These are phyloP conservation scores for Synanthedon myopaeformis DNA, from an alignment of 2,888 invertebrate species.

Conservation along the genomic window DNA sequence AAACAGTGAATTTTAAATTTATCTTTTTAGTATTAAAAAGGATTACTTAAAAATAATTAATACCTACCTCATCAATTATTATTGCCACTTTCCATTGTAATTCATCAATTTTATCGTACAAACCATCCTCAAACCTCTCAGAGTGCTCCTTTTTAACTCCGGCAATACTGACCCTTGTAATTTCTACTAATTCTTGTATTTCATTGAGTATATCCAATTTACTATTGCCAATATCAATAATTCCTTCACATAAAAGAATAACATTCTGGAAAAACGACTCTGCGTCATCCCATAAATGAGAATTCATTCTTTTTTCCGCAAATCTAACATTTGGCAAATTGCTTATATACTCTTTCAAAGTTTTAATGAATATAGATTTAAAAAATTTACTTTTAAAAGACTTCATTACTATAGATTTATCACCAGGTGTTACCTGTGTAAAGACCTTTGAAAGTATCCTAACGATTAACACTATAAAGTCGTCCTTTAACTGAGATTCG, in stretches of 20 bases:
- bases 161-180: conserved; percentile 34
- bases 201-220: conserved; percentile 26
- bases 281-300: conserved; percentile 52
- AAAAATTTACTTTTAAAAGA: conserved; percentile 36
- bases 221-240: conserved; percentile 26
- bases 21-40: too few species aligned
- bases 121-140: conserved; percentile 54
- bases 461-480: conserved; percentile 57
- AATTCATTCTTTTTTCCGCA: conserved; percentile 48
- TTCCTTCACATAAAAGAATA: conserved; percentile 36
- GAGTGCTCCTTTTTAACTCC: conserved; percentile 42
- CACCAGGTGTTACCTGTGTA: conserved; percentile 31
- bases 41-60: background rate
- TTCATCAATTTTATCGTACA: conserved; percentile 34
- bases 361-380: conserved; percentile 38
- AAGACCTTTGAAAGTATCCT: conserved; percentile 50
- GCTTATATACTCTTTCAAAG: conserved; percentile 33
- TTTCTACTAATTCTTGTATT: conserved; percentile 34
- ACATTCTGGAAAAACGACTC: conserved; percentile 42
- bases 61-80: conserved; percentile 28
- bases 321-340: conserved; percentile 39
- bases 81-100: conserved; percentile 22
- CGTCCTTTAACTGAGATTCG: conserved; percentile 48
- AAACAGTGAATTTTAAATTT: too few species aligned
- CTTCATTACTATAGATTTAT: conserved; percentile 38